These are phyloP conservation scores for Cynoglossus semilaevis DNA, from an alignment of 2,113 vertebrate genomes.

Conservation along the genomic window DNA sequence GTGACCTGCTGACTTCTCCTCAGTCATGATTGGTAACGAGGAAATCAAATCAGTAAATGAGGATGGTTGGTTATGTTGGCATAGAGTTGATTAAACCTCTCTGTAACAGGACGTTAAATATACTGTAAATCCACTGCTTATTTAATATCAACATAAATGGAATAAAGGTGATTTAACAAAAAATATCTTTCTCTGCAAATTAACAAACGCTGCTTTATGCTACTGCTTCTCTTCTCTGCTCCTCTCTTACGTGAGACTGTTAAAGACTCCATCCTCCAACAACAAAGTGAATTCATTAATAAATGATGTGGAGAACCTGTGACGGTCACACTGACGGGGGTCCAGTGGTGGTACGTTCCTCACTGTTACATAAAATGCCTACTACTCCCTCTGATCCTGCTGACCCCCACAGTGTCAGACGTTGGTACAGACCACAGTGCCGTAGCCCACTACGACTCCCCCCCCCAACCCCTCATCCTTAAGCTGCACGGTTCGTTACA, in stretches of 20 bases:
- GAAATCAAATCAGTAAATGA: too few relatives aligned
- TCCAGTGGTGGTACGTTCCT: constrained; percentile 37
- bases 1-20: too few relatives aligned
- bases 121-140: too few relatives aligned
- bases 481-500: constrained; percentile 58
- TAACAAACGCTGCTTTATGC: too few relatives aligned
- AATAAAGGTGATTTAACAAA: too few relatives aligned
- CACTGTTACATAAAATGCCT: constrained; percentile 44
- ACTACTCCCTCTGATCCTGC: constrained; percentile 30
- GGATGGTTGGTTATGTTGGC: too few relatives aligned
- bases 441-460: constrained; percentile 51
- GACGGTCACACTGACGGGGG: neutral
- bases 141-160: too few relatives aligned
- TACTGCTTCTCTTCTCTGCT: too few relatives aligned
- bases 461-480: constrained; percentile 23
- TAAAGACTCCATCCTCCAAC: neutral
- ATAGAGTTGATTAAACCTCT: too few relatives aligned
- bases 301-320: neutral
- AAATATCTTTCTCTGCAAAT: too few relatives aligned
- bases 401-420: constrained; percentile 53
- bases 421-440: constrained; percentile 72
- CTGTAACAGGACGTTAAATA: too few relatives aligned
- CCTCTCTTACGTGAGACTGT: neutral
- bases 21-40: too few relatives aligned
- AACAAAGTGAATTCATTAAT: constrained; percentile 11